These are phyloP conservation scores for Pocillopora verrucosa DNA, from an alignment of 64 coral and sea anemone species.

Conservation along the genomic window DNA sequence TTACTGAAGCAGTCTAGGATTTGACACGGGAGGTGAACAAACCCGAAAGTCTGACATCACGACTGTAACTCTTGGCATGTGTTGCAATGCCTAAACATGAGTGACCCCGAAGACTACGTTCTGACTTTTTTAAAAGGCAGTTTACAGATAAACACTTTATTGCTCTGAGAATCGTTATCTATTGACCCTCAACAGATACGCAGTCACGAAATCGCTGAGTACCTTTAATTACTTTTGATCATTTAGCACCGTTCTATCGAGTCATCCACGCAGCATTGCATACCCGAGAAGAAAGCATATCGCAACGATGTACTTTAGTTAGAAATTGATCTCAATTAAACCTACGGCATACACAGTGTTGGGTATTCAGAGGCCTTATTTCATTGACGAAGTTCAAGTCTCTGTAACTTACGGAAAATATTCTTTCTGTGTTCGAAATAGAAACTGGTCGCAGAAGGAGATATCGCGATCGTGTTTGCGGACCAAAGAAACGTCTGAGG, in stretches of 20 bases:
- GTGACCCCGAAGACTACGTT: neutral
- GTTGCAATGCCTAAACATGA: too few species aligned
- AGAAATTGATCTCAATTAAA: neutral
- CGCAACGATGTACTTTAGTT: constrained; percentile 1
- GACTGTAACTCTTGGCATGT: neutral
- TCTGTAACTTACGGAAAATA: neutral
- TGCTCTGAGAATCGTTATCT: neutral
- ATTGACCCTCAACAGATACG: neutral
- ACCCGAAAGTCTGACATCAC: neutral
- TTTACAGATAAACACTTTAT: neutral
- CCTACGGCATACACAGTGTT: neutral
- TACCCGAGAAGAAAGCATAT: neutral
- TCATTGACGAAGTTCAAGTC: neutral
- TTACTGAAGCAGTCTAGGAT: neutral
- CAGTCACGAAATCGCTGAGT: neutral
- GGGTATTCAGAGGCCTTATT: neutral
- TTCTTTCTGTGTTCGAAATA: neutral
- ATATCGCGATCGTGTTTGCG: neutral
- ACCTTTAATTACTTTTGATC: neutral
- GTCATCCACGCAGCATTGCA: neutral
- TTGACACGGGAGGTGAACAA: neutral
- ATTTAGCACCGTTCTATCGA: neutral
- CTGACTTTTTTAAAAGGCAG: neutral
- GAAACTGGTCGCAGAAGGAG: constrained; percentile 24
- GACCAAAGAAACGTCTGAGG: neutral